phyloP scores from a whole-genome alignment of 1,140 invertebrate genomes.

The Saccostrea echinata region DNA sequence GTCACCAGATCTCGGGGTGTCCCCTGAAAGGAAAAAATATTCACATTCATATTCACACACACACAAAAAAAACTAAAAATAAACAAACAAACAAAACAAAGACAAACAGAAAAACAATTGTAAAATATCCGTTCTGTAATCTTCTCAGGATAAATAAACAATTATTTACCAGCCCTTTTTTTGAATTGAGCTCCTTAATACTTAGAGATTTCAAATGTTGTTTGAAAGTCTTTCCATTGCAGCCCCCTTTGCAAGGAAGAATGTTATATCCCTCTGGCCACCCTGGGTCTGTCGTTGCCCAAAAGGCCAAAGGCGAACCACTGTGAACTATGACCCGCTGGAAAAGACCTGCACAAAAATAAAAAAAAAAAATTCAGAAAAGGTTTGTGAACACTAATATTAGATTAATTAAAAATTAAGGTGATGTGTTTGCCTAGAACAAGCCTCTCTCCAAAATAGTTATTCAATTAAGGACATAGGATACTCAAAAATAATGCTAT shows the following conservation, averaged over 20 bases:
- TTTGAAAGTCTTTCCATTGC: constrained; percentile 7
- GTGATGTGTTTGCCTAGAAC: too few relatives aligned
- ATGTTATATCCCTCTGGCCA: constrained; percentile 22
- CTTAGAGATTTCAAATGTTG: constrained; percentile 14
- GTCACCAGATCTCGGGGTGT: constrained; percentile 55
- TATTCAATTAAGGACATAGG: too few relatives aligned
- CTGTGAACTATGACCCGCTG: constrained; percentile 40
- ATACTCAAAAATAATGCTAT: too few relatives aligned
- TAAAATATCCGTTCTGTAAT: too few relatives aligned
- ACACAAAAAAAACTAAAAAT: too few relatives aligned
- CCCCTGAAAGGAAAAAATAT: constrained; percentile 46
- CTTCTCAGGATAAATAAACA: not conserved
- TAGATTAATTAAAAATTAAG: too few relatives aligned
- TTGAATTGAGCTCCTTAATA: not conserved
- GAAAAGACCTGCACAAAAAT: not conserved
- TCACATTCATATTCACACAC: too few relatives aligned
- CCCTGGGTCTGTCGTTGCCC: constrained; percentile 16
- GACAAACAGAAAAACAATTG: not conserved
- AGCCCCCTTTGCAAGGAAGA: not conserved
- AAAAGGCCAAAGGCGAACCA: constrained; percentile 33
- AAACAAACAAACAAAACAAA: too few relatives aligned
- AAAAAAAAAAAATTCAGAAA: not conserved
- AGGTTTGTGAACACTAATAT: too few relatives aligned
- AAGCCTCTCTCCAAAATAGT: too few relatives aligned
- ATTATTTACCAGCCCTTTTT: not conserved